phyloP scores from a whole-genome alignment of 1,140 invertebrate species.

The Lethocerus indicus region DNA sequence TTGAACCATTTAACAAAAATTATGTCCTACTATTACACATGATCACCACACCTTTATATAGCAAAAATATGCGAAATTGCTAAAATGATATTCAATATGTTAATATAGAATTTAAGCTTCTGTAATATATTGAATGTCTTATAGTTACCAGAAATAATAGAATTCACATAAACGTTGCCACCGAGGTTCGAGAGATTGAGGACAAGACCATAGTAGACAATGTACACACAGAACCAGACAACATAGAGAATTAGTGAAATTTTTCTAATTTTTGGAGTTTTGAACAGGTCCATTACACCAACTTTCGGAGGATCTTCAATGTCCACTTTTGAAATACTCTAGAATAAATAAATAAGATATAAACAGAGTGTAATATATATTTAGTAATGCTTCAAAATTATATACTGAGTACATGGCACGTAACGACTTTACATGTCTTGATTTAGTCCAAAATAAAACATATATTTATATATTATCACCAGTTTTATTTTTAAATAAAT shows the following conservation, averaged over 20 bases:
- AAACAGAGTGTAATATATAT: not conserved
- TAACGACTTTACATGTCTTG: no score
- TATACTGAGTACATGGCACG: no score
- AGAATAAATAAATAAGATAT: not conserved
- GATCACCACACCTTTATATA: conserved; percentile 40
- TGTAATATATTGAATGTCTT: not conserved
- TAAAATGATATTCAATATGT: not conserved
- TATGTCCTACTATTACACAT: conserved; percentile 24
- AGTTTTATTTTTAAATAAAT: not conserved
- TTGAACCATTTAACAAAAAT: not conserved
- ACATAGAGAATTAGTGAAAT: conserved; percentile 44
- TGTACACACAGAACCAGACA: conserved; percentile 53
- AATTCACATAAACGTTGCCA: conserved; percentile 46
- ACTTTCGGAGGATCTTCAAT: conserved; percentile 20
- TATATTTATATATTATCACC: not conserved
- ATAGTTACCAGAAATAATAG: conserved; percentile 30
- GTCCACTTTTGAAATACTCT: conserved; percentile 6
- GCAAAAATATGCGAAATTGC: not conserved
- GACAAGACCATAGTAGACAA: conserved; percentile 51
- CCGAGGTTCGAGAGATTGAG: conserved; percentile 50
- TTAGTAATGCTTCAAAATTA: not conserved
- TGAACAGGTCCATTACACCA: conserved; percentile 41
- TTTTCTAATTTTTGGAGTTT: conserved; percentile 36
- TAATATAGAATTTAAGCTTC: not conserved
- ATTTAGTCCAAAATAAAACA: not conserved